Evolutionary conservation across 1,140 invertebrate species (phyloP).

Genomic region (Cyclargus thomasi): DNA sequence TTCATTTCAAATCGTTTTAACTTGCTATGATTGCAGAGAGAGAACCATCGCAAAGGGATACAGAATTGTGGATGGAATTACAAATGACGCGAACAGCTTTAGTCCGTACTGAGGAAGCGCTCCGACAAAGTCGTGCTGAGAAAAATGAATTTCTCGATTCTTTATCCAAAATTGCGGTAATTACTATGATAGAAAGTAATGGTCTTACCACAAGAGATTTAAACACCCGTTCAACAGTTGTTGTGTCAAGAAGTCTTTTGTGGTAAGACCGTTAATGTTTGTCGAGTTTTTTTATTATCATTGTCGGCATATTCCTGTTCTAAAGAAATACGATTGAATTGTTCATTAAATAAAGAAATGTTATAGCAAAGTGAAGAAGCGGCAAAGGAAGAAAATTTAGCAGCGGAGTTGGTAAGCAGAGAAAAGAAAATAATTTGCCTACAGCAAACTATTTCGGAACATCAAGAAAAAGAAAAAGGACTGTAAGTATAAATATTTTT

Average conservation of each 20-base stretch:
- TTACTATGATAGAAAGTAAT: no score
- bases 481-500: slow-evolving; percentile 34
- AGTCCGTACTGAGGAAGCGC: slow-evolving; percentile 48
- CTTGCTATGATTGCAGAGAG: slow-evolving; percentile 37
- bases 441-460: slow-evolving; percentile 49
- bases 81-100: slow-evolving; percentile 48
- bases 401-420: slow-evolving; percentile 48
- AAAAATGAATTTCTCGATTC: slow-evolving; percentile 62
- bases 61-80: slow-evolving; percentile 61
- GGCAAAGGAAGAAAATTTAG: slow-evolving; percentile 53
- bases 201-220: no score
- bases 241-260: no score
- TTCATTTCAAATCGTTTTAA: no score
- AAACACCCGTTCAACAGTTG: no score
- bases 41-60: slow-evolving; percentile 58
- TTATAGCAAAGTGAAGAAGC: slow-evolving; percentile 54
- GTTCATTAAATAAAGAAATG: no score
- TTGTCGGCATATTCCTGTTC: no score
- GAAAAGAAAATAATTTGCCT: slow-evolving; percentile 55
- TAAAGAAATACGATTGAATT: no score
- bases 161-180: slow-evolving; percentile 57
- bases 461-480: slow-evolving; percentile 51
- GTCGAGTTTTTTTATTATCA: not conserved
- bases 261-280: no score
- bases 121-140: slow-evolving; percentile 51